Evolutionary conservation across 2,797 vertebrate genomes (phyloP).

Genomic region (Danio aesculapii): DNA sequence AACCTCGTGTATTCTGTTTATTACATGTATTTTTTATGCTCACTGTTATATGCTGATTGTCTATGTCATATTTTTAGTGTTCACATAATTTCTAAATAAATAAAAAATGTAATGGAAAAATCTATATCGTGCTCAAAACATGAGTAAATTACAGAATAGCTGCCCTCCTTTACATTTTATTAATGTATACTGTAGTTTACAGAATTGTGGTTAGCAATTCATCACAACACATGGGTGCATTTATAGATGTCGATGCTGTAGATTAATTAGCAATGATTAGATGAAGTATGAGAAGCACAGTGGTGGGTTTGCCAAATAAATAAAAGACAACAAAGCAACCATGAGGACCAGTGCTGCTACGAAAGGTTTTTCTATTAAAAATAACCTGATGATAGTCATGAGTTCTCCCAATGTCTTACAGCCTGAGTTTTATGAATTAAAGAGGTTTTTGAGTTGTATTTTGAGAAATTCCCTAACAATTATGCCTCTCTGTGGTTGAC

Average conservation of each 20-base stretch:
- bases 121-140: too few species aligned
- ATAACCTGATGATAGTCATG: constrained; percentile 12
- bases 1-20: too few species aligned
- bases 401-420: constrained; percentile 27
- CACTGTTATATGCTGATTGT: too few species aligned
- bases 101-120: too few species aligned
- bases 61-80: too few species aligned
- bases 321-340: background rate
- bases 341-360: constrained; percentile 2
- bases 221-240: constrained; percentile 5
- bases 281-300: background rate
- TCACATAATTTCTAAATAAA: too few species aligned
- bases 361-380: background rate
- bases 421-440: constrained; percentile 43
- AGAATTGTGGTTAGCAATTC: constrained; percentile 26
- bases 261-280: background rate
- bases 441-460: constrained; percentile 46
- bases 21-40: too few species aligned
- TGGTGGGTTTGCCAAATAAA: background rate
- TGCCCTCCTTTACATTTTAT: background rate
- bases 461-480: constrained; percentile 38
- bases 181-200: background rate
- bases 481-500: constrained; percentile 42
- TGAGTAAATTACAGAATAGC: background rate
- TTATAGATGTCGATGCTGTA: constrained; percentile 1